Conservation (phyloP, 2,113 vertebrate genomes). For the Tetrax tetrax region DNA sequence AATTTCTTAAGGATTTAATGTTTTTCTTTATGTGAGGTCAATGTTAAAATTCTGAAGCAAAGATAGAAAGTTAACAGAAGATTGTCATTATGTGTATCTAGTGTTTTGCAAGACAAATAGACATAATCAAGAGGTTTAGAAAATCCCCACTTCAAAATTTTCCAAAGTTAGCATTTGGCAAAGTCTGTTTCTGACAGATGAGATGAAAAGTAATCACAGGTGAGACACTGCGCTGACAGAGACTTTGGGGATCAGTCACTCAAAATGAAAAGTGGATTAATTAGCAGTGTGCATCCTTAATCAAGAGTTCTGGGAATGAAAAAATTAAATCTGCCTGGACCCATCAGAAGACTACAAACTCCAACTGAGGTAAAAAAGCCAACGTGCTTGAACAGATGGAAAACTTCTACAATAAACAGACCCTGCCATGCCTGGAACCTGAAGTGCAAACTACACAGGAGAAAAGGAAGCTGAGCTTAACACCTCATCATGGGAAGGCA, state of each 20-base stretch:
- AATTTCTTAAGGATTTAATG: background rate
- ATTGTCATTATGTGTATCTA: background rate
- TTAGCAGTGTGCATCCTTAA: background rate
- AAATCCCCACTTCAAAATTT: background rate
- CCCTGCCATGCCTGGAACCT: background rate
- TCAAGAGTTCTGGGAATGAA: background rate
- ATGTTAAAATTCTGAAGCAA: background rate
- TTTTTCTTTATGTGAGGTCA: background rate
- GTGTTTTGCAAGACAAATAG: background rate
- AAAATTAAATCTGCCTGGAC: background rate
- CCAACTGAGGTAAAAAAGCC: background rate
- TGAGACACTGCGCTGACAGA: background rate
- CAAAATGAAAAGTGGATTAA: background rate
- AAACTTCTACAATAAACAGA: background rate
- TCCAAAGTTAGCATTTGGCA: background rate
- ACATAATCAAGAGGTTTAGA: background rate
- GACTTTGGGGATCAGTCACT: background rate
- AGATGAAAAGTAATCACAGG: background rate
- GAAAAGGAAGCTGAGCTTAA: background rate
- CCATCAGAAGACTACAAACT: background rate
- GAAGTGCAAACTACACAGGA: background rate
- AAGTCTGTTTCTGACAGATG: background rate
- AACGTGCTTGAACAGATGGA: fast-evolving
- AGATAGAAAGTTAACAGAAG: background rate
- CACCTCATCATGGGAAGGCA: background rate